Percentiles rank a stretch among this genome's conserved stretches.
Conservation (phyloP, 2,797 vertebrate species). For the Oreortyx pictus region DNA sequence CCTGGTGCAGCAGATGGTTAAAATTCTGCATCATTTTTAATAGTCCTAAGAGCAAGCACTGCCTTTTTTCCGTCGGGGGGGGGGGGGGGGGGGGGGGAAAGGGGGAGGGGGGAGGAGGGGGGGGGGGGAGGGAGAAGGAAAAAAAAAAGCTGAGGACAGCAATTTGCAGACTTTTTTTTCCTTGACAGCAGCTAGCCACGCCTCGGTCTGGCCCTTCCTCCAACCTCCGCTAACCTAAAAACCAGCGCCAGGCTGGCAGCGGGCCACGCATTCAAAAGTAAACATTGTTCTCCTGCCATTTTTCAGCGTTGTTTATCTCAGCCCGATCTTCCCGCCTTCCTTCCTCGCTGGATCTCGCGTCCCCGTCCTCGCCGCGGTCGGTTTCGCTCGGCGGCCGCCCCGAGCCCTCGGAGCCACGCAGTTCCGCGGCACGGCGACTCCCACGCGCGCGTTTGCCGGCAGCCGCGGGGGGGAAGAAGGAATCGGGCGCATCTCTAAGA, state of each 20-base stretch:
- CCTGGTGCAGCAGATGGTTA: constrained; percentile 45
- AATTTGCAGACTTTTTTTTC: constrained; percentile 57
- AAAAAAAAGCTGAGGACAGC: constrained; percentile 81
- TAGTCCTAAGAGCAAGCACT: constrained; percentile 67
- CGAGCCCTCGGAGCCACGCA: neutral
- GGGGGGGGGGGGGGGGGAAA: neutral
- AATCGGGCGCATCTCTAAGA: neutral
- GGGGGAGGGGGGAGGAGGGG: neutral
- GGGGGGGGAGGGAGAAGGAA: constrained; percentile 37
- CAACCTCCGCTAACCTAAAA: constrained; percentile 78
- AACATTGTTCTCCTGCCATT: constrained; percentile 55
- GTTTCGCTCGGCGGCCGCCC: neutral
- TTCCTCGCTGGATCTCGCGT: neutral
- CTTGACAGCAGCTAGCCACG: constrained; percentile 62
- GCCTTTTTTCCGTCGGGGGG: constrained; percentile 69
- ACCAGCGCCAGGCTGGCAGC: constrained; percentile 71
- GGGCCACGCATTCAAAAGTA: constrained; percentile 64
- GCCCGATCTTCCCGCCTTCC: neutral
- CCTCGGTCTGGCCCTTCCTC: constrained; percentile 73
- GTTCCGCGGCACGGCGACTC: neutral
- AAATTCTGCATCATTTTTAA: constrained; percentile 55
- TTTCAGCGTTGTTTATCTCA: constrained; percentile 15
- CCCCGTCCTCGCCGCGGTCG: neutral
- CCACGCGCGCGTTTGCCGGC: neutral
- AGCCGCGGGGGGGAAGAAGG: neutral